These are phyloP conservation scores for Channa maculata DNA, from an alignment of 2,113 vertebrate species.

Conservation along the genomic window DNA sequence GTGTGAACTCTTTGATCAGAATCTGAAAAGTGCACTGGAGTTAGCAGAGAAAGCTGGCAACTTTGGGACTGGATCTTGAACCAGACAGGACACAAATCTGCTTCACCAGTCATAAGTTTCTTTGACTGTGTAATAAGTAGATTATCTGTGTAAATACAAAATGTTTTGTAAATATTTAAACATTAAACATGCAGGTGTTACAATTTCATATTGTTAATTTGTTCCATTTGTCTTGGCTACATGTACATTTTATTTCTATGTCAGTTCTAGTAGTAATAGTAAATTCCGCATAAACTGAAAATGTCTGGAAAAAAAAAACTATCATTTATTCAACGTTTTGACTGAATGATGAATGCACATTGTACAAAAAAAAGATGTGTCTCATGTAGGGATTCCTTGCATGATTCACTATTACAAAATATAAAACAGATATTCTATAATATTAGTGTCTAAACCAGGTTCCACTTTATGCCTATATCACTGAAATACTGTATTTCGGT, in stretches of 20 bases:
- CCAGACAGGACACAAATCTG: not conserved
- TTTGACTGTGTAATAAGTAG: not conserved
- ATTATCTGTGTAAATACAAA: conserved; percentile 62
- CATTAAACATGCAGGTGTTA: conserved; percentile 54
- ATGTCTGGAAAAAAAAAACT: not conserved
- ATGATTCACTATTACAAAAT: conserved; percentile 10
- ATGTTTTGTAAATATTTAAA: conserved; percentile 72
- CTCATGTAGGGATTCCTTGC: not conserved
- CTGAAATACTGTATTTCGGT: not conserved
- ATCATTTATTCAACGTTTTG: conserved; percentile 28
- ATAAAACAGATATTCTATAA: not conserved
- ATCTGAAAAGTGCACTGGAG: conserved; percentile 93
- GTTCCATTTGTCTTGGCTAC: conserved; percentile 12
- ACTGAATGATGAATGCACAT: not conserved
- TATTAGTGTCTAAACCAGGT: not conserved
- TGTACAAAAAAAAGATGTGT: not conserved
- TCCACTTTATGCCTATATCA: not conserved
- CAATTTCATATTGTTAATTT: not conserved
- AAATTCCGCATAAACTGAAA: conserved; percentile 4
- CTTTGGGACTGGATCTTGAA: conserved; percentile 92
- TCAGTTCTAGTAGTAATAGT: not conserved
- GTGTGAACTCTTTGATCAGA: conserved; percentile 98
- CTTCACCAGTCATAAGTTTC: not conserved
- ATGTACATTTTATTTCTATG: not conserved
- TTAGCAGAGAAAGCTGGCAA: conserved; percentile 95